Conservation (phyloP, 2,888 invertebrate genomes). For the Coelogynopora nodosa region DNA sequence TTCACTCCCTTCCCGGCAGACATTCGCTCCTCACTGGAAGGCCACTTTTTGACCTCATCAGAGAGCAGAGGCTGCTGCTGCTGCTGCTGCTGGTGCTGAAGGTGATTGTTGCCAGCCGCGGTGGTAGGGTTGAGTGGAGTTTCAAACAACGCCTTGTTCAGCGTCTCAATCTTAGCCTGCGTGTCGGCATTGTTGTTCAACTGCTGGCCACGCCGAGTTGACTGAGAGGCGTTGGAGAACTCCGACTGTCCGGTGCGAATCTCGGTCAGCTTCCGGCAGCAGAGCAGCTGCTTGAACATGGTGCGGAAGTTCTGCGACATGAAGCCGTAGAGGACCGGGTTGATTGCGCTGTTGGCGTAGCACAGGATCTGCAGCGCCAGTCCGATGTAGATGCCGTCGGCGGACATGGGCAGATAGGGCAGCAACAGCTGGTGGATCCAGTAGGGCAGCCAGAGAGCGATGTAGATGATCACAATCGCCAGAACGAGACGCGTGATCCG, state of each 20-base stretch:
- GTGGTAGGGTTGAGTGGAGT: too few relatives aligned
- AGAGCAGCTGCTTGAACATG: not conserved
- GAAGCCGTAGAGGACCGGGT: constrained; percentile 36
- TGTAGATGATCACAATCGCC: constrained; percentile 5
- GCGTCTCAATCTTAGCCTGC: not conserved
- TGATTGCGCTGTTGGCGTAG: constrained; percentile 33
- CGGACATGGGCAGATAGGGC: not conserved
- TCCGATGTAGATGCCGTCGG: not conserved
- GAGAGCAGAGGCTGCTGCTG: too few relatives aligned
- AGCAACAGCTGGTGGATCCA: not conserved
- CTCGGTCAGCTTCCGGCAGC: not conserved
- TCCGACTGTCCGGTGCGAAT: not conserved
- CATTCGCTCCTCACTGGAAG: too few relatives aligned
- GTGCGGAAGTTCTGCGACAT: constrained; percentile 33
- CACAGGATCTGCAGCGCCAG: not conserved
- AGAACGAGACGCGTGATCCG: not conserved
- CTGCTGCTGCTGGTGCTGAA: too few relatives aligned
- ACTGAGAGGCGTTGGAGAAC: not conserved
- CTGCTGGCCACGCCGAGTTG: not conserved
- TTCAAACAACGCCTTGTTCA: not conserved
- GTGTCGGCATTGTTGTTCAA: not conserved
- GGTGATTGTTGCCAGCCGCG: too few relatives aligned
- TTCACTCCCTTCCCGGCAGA: too few relatives aligned
- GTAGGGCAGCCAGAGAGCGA: not conserved
- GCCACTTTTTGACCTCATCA: too few relatives aligned